Evolutionary conservation across 1,140 invertebrate genomes (phyloP), one percentile per base, ranked within the genome.

Genomic region (Drosophila asahinai): DNA sequence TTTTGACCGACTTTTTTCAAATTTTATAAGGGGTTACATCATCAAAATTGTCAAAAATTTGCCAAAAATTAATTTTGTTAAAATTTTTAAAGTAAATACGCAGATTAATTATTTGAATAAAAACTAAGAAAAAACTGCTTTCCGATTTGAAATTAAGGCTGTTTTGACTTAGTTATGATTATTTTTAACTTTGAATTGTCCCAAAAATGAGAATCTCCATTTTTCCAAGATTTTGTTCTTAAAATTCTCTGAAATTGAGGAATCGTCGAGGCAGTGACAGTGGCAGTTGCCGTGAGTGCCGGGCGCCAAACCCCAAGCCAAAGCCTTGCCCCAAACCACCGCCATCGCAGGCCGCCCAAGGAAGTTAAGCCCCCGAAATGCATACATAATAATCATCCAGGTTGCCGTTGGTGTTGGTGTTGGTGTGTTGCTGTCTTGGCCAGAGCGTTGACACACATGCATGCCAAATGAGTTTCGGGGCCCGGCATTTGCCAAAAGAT

Each of bases 361-460:
- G 52, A 71, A 71, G 54, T 60, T 72, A 51, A 72, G 66, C 70
- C 70, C 64, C 65, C 66, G 45, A 71, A 73, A 73, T 71, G 67
- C 67, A 72, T 73, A 73, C 70, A 72, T 72, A 73, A 60, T 60
- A 72, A 72, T 72, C 70, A 72, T 72, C 54, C 48, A 1, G 42
- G 38, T 25, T 72, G 70, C 43, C 40, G 42, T 27, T 38, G 64
- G 15, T 36, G 66, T n/a, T 49, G 55, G n/a, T 68, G 51, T 33
- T 40, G 47, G 47, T 73, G 67, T 73, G 51, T 33, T 40, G 54
- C 55, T 73, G 67, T 73, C 67, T 73, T 73, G 75, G 58, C 52
- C 75, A 77, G 57, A 78, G 65, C 75, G 67, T 71, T 71, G 76
- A 77, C 76, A 78, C 75, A 78, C 65, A 78, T 78, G 75, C 76